Conservation (phyloP, 1,140 invertebrate species). For the Rhopalosiphum maidis region DNA sequence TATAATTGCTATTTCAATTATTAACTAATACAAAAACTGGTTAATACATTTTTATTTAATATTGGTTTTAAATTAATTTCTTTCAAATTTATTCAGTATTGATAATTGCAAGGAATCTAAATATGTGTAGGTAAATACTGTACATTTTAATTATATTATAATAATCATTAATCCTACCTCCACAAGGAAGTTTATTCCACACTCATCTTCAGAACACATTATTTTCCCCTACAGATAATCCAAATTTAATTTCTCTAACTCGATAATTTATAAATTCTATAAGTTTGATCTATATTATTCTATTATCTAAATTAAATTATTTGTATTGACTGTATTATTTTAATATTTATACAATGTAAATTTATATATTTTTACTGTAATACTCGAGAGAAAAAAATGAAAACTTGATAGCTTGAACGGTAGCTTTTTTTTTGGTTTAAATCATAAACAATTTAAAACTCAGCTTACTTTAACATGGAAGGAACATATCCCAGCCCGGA, state of each 20-base stretch:
- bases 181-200: constrained; percentile 2
- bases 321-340: neutral
- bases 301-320: neutral
- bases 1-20: constrained; percentile 25
- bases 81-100: neutral
- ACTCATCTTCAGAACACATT: neutral
- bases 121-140: constrained; percentile 9
- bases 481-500: constrained; percentile 92
- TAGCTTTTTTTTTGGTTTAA: neutral
- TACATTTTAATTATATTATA: constrained; percentile 4
- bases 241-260: neutral
- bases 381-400: neutral
- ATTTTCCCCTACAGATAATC: neutral
- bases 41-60: constrained; percentile 57
- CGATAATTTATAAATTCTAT: neutral
- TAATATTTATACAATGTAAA: neutral
- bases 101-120: neutral
- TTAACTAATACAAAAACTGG: constrained; percentile 55
- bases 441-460: neutral
- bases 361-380: neutral
- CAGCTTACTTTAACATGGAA: constrained; percentile 92
- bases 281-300: neutral
- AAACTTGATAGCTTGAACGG: neutral
- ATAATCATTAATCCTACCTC: constrained; percentile 10
- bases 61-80: neutral